phyloP scores from a whole-genome alignment of 2,888 invertebrate species.

The Orthosia gracilis region DNA sequence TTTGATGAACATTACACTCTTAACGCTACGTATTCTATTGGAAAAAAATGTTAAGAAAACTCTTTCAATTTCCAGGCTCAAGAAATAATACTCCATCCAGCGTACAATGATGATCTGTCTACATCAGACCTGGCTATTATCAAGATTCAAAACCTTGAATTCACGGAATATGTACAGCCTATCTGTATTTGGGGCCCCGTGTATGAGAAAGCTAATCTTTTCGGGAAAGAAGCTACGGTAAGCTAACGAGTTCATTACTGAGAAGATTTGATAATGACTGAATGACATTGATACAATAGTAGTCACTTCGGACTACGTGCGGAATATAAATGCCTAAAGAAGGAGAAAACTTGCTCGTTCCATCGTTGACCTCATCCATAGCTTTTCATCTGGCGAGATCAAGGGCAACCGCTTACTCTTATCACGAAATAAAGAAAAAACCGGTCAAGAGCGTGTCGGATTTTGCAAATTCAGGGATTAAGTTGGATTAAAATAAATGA shows the following conservation, averaged over 20 bases:
- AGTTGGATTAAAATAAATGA: too few relatives aligned
- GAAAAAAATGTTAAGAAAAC: neutral
- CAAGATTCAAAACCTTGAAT: constrained; percentile 77
- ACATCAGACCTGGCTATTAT: constrained; percentile 86
- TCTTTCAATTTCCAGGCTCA: constrained; percentile 72
- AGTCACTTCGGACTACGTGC: too few relatives aligned
- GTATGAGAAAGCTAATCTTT: constrained; percentile 80
- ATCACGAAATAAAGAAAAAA: too few relatives aligned
- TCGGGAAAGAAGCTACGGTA: constrained; percentile 82
- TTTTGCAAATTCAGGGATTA: too few relatives aligned
- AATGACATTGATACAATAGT: too few relatives aligned
- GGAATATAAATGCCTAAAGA: too few relatives aligned
- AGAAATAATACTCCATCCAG: constrained; percentile 82
- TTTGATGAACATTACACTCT: neutral
- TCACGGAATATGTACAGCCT: constrained; percentile 84
- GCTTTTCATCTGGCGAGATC: too few relatives aligned
- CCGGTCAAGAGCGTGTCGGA: too few relatives aligned
- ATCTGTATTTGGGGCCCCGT: constrained; percentile 87
- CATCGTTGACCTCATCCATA: too few relatives aligned
- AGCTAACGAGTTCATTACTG: constrained; percentile 41
- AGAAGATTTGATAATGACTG: too few relatives aligned
- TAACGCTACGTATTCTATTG: neutral
- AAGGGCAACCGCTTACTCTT: too few relatives aligned
- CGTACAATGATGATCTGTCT: constrained; percentile 73
- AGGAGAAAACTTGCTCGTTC: too few relatives aligned